phyloP scores from a whole-genome alignment of 2,888 invertebrate species.

The Psylliodes chrysocephalus region DNA sequence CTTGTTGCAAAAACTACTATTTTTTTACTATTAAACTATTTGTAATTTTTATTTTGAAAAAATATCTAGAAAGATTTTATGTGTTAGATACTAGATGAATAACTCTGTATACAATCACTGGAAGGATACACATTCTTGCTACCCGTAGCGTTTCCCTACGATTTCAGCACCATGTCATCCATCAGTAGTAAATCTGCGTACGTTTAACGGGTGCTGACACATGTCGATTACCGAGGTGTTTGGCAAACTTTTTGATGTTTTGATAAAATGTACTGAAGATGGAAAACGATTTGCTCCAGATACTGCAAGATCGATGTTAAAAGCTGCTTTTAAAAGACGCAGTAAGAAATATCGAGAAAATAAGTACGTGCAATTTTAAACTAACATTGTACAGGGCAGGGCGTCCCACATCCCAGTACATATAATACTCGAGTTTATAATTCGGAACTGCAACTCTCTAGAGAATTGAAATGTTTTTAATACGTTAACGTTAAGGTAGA shows the following conservation, averaged over 20 bases:
- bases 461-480: too few species aligned
- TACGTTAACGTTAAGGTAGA: too few species aligned
- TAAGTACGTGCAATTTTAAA: not conserved
- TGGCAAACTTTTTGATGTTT: slow-evolving; percentile 28
- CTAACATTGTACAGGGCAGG: too few species aligned
- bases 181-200: slow-evolving; percentile 34
- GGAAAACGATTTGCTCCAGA: slow-evolving; percentile 20
- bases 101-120: not conserved
- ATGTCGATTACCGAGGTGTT: slow-evolving; percentile 29
- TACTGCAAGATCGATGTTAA: slow-evolving; percentile 18
- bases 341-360: not conserved
- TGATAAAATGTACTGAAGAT: slow-evolving; percentile 26
- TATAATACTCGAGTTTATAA: too few species aligned
- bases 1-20: too few species aligned
- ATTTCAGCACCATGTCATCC: slow-evolving; percentile 29
- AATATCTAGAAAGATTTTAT: too few species aligned
- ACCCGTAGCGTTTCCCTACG: not conserved
- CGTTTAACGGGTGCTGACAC: slow-evolving; percentile 27
- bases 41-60: too few species aligned
- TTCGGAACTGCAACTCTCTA: too few species aligned
- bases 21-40: too few species aligned
- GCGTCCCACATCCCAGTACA: too few species aligned
- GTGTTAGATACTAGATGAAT: not conserved
- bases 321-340: slow-evolving; percentile 23
- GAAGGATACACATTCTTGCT: not conserved